phyloP scores from a whole-genome alignment of 2,113 vertebrate species.

The Leucopsar rothschildi region DNA sequence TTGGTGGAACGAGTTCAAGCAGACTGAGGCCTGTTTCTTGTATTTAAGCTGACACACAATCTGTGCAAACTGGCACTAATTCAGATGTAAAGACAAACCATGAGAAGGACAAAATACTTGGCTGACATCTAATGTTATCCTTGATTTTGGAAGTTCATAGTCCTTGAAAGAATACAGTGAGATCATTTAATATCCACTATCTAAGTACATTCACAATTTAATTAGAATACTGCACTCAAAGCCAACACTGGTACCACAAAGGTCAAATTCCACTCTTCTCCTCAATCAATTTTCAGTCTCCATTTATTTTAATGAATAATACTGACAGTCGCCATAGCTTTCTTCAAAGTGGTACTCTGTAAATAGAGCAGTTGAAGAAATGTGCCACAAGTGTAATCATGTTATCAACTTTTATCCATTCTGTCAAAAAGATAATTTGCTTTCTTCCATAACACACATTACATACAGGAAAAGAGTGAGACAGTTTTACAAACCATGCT shows the following conservation, averaged over 20 bases:
- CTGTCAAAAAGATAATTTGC: not conserved
- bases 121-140: conserved; percentile 67
- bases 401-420: not conserved
- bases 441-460: not conserved
- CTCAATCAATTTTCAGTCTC: conserved; percentile 1
- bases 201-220: conserved; percentile 30
- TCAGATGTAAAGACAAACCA: conserved; percentile 71
- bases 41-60: conserved; percentile 72
- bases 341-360: not conserved
- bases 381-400: not conserved
- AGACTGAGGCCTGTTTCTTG: conserved; percentile 67
- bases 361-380: not conserved
- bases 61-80: conserved; percentile 71
- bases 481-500: not conserved
- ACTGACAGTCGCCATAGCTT: not conserved
- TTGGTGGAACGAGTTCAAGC: conserved; percentile 64
- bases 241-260: not conserved
- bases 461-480: not conserved
- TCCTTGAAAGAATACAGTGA: conserved; percentile 51
- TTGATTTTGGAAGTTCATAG: conserved; percentile 56
- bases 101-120: conserved; percentile 67
- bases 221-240: conserved; percentile 16
- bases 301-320: conserved; percentile 40
- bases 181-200: conserved; percentile 47
- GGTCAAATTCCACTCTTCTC: conserved; percentile 38